These are phyloP conservation scores for Augochlorella aurata DNA, from an alignment of 2,888 invertebrate species.

Conservation along the genomic window DNA sequence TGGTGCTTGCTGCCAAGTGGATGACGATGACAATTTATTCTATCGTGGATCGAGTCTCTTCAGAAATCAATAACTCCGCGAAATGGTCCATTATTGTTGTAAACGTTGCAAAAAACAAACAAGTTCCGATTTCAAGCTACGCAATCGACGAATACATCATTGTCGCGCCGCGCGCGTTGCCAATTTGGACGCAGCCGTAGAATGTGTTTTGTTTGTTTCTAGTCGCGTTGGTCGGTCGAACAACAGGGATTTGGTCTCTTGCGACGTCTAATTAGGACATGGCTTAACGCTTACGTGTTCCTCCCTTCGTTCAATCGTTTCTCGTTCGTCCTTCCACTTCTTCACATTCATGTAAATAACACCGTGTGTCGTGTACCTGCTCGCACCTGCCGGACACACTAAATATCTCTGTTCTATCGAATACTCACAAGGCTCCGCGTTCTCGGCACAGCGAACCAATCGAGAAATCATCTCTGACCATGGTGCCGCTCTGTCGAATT, in stretches of 20 bases:
- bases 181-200: constrained; percentile 12
- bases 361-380: background rate
- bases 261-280: background rate
- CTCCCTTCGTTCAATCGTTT: background rate
- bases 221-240: background rate
- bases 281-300: background rate
- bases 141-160: background rate
- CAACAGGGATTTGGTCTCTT: background rate
- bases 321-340: background rate
- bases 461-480: too few species aligned
- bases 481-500: background rate
- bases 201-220: background rate
- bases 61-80: background rate
- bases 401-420: background rate
- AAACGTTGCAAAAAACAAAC: background rate
- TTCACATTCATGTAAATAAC: background rate
- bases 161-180: constrained; percentile 7
- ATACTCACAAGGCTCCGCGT: background rate
- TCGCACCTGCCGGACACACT: background rate
- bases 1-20: too few species aligned
- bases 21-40: too few species aligned
- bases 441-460: too few species aligned
- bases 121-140: background rate
- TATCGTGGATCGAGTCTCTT: background rate
- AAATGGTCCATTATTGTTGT: background rate